phyloP scores from a whole-genome alignment of 1,140 invertebrate species.

The Muscidifurax raptorellus region DNA sequence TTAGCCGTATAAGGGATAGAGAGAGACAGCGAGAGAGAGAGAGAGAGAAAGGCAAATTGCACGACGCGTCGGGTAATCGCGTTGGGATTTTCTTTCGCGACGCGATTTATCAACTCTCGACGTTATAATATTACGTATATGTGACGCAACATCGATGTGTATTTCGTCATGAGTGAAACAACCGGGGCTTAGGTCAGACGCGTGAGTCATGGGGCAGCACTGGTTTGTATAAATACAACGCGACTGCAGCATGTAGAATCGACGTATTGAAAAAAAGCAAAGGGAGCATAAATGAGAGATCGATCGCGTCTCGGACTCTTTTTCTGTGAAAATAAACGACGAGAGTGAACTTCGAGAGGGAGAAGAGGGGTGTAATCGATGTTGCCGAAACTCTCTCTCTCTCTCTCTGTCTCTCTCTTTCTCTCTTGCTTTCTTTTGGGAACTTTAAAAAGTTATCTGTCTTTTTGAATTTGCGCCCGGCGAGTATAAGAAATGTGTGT shows the following conservation, averaged over 20 bases:
- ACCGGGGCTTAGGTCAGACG: background rate
- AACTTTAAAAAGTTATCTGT: slow-evolving; percentile 49
- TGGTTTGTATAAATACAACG: slow-evolving; percentile 13
- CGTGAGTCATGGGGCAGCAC: background rate
- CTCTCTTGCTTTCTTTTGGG: background rate
- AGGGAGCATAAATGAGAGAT: slow-evolving; percentile 4
- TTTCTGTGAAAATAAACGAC: slow-evolving; percentile 34
- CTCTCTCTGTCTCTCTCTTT: background rate
- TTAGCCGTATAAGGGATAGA: background rate
- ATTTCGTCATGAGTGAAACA: background rate
- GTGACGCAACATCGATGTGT: no score
- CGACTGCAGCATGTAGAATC: no score
- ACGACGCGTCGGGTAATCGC: slow-evolving; percentile 18
- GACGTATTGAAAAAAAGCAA: slow-evolving; percentile 19
- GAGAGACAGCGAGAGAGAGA: slow-evolving; percentile 32
- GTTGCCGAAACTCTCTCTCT: slow-evolving; percentile 26
- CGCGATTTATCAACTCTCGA: background rate
- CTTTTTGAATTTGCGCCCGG: slow-evolving; percentile 37
- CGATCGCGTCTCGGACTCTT: slow-evolving; percentile 31
- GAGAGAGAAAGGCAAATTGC: slow-evolving; percentile 23
- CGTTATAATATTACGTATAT: background rate
- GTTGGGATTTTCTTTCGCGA: slow-evolving; percentile 5
- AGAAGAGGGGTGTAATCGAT: slow-evolving; percentile 35
- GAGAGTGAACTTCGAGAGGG: slow-evolving; percentile 3
- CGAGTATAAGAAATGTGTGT: slow-evolving; percentile 46